These are phyloP conservation scores for Lasioglossum vierecki DNA, from an alignment of 2,888 invertebrate species.

Conservation along the genomic window DNA sequence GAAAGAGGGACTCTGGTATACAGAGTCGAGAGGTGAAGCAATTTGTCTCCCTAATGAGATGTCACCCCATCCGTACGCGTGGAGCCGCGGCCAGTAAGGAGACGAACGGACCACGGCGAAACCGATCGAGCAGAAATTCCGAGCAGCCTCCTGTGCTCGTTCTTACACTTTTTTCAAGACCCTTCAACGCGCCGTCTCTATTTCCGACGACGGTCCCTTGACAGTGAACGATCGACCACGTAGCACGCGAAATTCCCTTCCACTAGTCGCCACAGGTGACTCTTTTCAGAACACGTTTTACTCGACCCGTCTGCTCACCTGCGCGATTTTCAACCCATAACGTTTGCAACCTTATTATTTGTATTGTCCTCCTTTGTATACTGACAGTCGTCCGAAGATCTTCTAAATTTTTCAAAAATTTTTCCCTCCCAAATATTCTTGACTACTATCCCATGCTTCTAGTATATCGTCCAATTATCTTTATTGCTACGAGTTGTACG, in stretches of 20 bases:
- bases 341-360: neutral
- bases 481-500: neutral
- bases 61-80: conserved; percentile 80
- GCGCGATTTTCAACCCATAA: neutral
- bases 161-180: conserved; percentile 32
- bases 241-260: neutral
- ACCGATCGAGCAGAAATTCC: conserved; percentile 72
- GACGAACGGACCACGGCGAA: conserved; percentile 67
- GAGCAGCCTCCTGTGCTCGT: conserved; percentile 34
- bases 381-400: neutral
- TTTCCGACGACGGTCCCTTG: conserved; percentile 34
- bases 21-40: conserved; percentile 80
- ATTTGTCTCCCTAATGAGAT: conserved; percentile 84
- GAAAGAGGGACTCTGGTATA: conserved; percentile 42
- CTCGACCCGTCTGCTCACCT: neutral
- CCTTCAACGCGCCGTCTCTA: conserved; percentile 5
- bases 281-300: neutral
- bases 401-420: neutral
- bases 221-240: conserved; percentile 53
- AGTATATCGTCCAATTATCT: neutral
- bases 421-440: neutral
- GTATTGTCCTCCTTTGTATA: neutral
- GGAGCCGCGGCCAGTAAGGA: conserved; percentile 68
- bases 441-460: neutral
- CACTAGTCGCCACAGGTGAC: neutral